Base-by-base conservation (phyloP, 2,888 invertebrate species). In the Andrena praecox region DNA sequence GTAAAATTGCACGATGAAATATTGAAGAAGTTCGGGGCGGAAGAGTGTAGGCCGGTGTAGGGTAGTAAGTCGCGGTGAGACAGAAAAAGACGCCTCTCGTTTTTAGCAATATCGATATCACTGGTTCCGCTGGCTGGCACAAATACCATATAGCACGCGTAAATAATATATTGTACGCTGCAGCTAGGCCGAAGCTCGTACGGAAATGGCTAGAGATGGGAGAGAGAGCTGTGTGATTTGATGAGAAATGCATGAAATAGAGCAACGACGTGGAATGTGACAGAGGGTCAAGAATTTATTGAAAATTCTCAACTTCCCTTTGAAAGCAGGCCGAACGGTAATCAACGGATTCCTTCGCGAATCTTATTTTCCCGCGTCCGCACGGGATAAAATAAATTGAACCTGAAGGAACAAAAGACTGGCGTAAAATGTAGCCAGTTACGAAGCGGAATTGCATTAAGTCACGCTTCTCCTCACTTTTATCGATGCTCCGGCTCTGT, bases 51-150 rank as follows among this genome's bases (percentile, higher is more conserved):
- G 29, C 54, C 2, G 29, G 27, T 12, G 33, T 0, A 33, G 29
- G 33, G 35, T 33, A 31, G 31, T 60, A 56, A 54, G 52, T 33
- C 33, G 56, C 54, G 68, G 20, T 8, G 50, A 54, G 33, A 67
- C 6, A 20, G 29, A 29, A 66, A 48, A 62, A 35, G 62, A 62
- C 24, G 42, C 27, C 29, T 33, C 54, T 31, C 70, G 73, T 84
- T 86, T 84, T 86, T 75, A 80, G 76, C 79, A 67, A 80, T 72
- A 77, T 79, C 81, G 84, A 82, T 85, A 84, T 78, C 69, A 52
- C 64, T 42, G 42, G 50, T 10, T 29, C 8, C 29, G 68, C 35
- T 62, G 59, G 1, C 54, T 42, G 16, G n/a, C 27, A 71, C 70
- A 48, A 69, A 29, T 77, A 68, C 67, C 60, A 63, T 42, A 33